Evolutionary conservation across 37 sponge, comb jelly and placozoan genomes (phyloP).

Genomic region (Halichondria panicea): DNA sequence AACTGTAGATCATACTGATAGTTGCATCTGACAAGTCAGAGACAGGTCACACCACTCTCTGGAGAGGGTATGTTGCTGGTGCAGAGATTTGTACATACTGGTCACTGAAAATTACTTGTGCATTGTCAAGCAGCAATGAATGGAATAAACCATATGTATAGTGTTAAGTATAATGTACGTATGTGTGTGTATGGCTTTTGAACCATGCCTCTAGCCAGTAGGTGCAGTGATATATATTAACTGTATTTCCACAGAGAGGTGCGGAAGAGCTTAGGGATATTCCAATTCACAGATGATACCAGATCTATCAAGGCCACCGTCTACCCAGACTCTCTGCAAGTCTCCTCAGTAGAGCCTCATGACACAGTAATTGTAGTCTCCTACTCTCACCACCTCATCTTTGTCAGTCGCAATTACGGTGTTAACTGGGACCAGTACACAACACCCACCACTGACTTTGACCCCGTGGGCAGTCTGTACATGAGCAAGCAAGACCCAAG

Average conservation of each 20-base stretch:
- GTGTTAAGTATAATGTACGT: too few relatives aligned
- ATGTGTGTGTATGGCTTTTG: neutral
- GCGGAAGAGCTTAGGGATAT: constrained; percentile 5
- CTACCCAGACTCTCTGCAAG: constrained; percentile 31
- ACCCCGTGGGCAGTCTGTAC: constrained; percentile 29
- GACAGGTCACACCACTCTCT: constrained; percentile 19
- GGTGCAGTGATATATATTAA: neutral
- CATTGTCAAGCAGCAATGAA: too few relatives aligned
- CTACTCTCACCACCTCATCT: constrained; percentile 1
- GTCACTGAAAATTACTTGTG: too few relatives aligned
- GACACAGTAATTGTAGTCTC: constrained; percentile 43
- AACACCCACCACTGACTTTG: constrained; percentile 36
- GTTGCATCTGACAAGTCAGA: constrained; percentile 21
- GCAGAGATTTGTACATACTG: too few relatives aligned
- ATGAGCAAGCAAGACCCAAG: constrained; percentile 10
- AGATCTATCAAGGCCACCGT: constrained; percentile 4
- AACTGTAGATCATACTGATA: constrained; percentile 24
- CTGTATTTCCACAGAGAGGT: neutral
- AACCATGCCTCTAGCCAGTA: neutral
- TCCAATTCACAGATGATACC: constrained; percentile 10
- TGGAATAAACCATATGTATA: too few relatives aligned
- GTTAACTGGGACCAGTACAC: constrained; percentile 21
- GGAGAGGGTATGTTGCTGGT: constrained; percentile 25
- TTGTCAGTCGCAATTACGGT: constrained; percentile 39
- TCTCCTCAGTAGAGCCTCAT: constrained; percentile 18